phyloP scores from a whole-genome alignment of 2,797 vertebrate species.

The Cryptoblepharus egeriae region DNA sequence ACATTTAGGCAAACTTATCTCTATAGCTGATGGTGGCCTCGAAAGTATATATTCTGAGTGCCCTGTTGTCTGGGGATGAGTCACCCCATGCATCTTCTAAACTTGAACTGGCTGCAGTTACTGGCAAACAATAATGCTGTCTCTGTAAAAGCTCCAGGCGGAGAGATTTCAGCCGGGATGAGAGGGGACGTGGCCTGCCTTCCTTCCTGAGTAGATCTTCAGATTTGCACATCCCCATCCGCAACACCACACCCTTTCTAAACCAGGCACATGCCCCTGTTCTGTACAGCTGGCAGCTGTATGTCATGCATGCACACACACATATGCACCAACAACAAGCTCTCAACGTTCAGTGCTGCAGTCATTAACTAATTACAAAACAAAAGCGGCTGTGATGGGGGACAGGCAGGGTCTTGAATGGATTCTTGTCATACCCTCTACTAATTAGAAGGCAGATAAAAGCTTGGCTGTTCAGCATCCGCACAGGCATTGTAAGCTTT shows the following conservation, averaged over 20 bases:
- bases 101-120: rapidly evolving
- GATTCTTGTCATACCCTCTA: constrained; percentile 14
- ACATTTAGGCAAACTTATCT: neutral
- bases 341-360: rapidly evolving
- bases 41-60: neutral
- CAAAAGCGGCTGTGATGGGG: neutral
- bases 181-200: neutral
- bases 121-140: neutral
- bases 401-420: constrained; percentile 17
- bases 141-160: rapidly evolving
- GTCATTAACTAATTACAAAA: neutral
- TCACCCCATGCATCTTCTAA: neutral
- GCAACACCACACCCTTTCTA: constrained; percentile 7
- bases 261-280: neutral
- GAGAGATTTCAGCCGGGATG: neutral
- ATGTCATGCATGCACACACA: neutral
- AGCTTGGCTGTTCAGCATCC: constrained; percentile 24
- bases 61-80: neutral
- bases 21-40: rapidly evolving
- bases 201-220: rapidly evolving
- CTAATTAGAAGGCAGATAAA: constrained; percentile 34
- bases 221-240: neutral
- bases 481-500: constrained; percentile 26
- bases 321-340: neutral
- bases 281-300: constrained; percentile 10